Conservation (phyloP, 2,888 invertebrate genomes). For the Scaptomyza polygonia region DNA sequence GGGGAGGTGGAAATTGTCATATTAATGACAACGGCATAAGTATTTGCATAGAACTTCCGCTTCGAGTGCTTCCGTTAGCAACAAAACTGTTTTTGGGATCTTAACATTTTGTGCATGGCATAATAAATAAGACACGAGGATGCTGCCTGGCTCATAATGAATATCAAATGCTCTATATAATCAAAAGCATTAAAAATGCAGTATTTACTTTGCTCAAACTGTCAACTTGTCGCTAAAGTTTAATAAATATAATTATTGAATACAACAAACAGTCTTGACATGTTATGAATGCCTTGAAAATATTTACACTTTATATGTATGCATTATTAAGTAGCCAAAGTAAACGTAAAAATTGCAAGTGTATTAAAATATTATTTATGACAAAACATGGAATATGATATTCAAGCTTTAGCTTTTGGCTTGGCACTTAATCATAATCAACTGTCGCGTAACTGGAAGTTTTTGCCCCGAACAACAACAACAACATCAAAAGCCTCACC, state of each 20-base stretch:
- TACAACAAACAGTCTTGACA: slow-evolving; percentile 5
- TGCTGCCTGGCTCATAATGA: neutral
- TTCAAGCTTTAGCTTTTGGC: slow-evolving; percentile 62
- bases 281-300: slow-evolving; percentile 14
- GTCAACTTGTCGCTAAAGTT: neutral
- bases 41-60: slow-evolving; percentile 65
- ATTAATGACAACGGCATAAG: slow-evolving; percentile 15
- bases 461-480: slow-evolving; percentile 24
- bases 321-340: slow-evolving; percentile 13
- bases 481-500: slow-evolving; percentile 31
- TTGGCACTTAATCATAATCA: slow-evolving; percentile 79
- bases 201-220: neutral
- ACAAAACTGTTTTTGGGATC: slow-evolving; percentile 37
- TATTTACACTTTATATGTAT: neutral
- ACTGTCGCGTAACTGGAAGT: slow-evolving; percentile 69
- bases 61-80: slow-evolving; percentile 45
- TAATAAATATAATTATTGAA: neutral
- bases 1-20: neutral
- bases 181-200: neutral
- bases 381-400: slow-evolving; percentile 68
- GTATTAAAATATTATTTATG: slow-evolving; percentile 68
- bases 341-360: slow-evolving; percentile 42
- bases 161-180: slow-evolving; percentile 31
- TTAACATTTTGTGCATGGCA: slow-evolving; percentile 30
- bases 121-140: slow-evolving; percentile 38